Evolutionary conservation across 2,113 vertebrate genomes (phyloP), one percentile per base, ranked within the genome.

Genomic region (Mola mola): DNA sequence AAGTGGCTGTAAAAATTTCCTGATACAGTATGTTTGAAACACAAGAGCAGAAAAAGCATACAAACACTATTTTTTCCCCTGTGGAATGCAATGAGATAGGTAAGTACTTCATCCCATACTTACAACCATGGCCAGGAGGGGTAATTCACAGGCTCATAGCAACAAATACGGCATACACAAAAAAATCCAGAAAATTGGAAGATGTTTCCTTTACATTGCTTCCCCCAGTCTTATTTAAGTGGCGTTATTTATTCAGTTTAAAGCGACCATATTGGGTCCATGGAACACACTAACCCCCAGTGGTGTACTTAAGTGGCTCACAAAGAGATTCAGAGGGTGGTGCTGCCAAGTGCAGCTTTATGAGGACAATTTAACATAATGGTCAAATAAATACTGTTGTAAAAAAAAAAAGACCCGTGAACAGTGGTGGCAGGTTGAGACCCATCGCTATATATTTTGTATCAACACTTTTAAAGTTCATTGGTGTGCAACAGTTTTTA

Each of bases 301-400:
- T 76, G 87, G 87, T 88, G 75, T 75, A 86, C 79, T 91, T 88
- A 86, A 91, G 76, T 79, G 86, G 81, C 79, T 89, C 75, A 71
- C 79, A 85, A 83, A 89, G 79, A 82, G 80, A 87, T 83, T 79
- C 76, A 63, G 85, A 82, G 87, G 77, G 88, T 77, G 79, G 76
- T 55, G 79, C 79, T 90, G 88, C 86, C 88, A 90, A 86, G 84
- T 83, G 67, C 47, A 56, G 75, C 86, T 91, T 93, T 91, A 91
- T 89, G 88, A 78, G 86, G 83, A 90, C 88, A 87, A 89, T 90
- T 91, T 90, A 90, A 89, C 87, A 91, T 91, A 91, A 93, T 82
- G 82, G 85, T 88, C 89, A 90, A 91, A 93, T 93, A 89, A 92
- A 91, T 89, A 89, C 72, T 57, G 82, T 75, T 76, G 71, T 89